Evolutionary conservation across 2,113 vertebrate species (phyloP).

Genomic region (Zosterops borbonicus): DNA sequence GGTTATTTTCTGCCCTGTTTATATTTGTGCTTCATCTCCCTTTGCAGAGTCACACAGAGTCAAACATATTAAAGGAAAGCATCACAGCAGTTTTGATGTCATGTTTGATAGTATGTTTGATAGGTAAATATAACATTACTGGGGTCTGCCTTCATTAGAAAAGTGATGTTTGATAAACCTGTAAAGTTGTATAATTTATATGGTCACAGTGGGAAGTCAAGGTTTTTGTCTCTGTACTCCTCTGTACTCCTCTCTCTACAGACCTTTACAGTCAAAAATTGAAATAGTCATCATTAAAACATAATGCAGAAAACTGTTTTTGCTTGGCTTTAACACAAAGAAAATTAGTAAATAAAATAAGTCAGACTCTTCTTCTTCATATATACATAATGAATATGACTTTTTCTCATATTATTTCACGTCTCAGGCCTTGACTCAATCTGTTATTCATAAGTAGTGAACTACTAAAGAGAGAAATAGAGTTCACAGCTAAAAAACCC

Average conservation of each 20-base stretch:
- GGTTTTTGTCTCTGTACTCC: accelerated
- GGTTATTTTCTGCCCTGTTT: not conserved
- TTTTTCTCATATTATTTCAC: not conserved
- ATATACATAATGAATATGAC: not conserved
- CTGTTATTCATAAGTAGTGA: not conserved
- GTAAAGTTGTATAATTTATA: not conserved
- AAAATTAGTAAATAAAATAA: not conserved
- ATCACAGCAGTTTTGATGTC: not conserved
- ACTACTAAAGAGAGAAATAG: not conserved
- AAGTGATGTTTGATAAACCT: not conserved
- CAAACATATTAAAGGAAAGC: not conserved
- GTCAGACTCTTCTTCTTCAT: not conserved
- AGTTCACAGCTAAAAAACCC: not conserved
- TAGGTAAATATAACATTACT: not conserved
- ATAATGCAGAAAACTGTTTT: not conserved
- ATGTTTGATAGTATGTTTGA: not conserved
- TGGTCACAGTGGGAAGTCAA: not conserved
- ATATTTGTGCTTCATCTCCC: not conserved
- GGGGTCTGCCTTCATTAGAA: not conserved
- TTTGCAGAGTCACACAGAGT: not conserved
- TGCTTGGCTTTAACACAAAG: not conserved
- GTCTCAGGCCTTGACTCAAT: not conserved
- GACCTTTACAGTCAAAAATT: not conserved
- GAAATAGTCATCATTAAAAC: not conserved
- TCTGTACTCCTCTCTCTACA: not conserved